Percentiles rank a stretch among this genome's conserved stretches.
phyloP scores from a whole-genome alignment of 1,140 invertebrate species.

The Leptopilina boulardi region DNA sequence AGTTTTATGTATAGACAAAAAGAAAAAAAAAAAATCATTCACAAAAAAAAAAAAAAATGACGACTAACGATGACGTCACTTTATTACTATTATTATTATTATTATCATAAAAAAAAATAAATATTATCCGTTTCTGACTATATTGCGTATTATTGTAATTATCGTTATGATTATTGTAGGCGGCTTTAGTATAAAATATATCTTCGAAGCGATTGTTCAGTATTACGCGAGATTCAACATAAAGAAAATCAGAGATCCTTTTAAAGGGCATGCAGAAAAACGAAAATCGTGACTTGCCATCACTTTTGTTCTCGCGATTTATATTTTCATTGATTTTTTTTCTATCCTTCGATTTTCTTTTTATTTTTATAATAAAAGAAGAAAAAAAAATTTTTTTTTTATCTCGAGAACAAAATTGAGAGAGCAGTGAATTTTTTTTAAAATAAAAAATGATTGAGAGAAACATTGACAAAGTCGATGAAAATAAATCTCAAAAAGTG shows the following conservation, averaged over 20 bases:
- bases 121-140: background rate
- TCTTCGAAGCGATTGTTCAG: constrained; percentile 19
- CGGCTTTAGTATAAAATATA: constrained; percentile 11
- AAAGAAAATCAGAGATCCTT: constrained; percentile 1
- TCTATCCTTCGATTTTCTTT: background rate
- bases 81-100: constrained; percentile 47
- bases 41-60: background rate
- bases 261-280: constrained; percentile 4
- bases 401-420: background rate
- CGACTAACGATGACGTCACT: constrained; percentile 21
- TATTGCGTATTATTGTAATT: constrained; percentile 27
- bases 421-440: background rate
- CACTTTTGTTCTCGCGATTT: constrained; percentile 16
- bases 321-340: background rate
- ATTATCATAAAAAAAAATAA: constrained; percentile 41
- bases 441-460: background rate
- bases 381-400: no score
- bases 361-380: no score
- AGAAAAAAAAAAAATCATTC: constrained; percentile 44
- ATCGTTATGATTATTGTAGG: constrained; percentile 30
- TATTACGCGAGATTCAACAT: constrained; percentile 19
- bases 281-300: constrained; percentile 24
- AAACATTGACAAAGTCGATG: background rate
- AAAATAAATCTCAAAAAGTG: background rate
- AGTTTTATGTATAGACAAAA: constrained; percentile 55